A percentile compares a stretch with the other conserved stretches of the same genome.
These are phyloP conservation scores for Ahaetulla prasina DNA, from an alignment of 2,113 vertebrate species.

Conservation along the genomic window DNA sequence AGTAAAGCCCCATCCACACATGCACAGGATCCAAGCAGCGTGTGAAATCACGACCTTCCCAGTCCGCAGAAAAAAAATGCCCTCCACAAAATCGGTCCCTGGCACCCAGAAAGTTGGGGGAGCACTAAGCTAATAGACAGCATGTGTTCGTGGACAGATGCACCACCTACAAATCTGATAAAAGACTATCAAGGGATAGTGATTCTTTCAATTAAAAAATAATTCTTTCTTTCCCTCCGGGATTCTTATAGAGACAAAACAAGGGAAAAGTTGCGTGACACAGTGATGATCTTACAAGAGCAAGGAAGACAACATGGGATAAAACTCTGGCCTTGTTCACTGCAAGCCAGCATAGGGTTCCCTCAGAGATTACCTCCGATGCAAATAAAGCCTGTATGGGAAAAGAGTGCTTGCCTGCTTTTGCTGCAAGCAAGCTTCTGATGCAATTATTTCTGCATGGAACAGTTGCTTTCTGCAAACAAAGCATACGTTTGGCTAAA, in stretches of 20 bases:
- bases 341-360: background rate
- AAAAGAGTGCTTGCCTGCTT: background rate
- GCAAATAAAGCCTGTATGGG: background rate
- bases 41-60: background rate
- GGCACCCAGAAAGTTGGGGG: background rate
- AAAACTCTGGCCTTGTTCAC: no score
- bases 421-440: background rate
- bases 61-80: background rate
- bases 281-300: background rate
- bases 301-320: background rate
- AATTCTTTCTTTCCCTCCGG: background rate
- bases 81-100: background rate
- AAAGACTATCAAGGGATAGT: background rate
- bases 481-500: background rate
- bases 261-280: background rate
- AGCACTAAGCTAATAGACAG: background rate
- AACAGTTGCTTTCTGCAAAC: conserved; percentile 5
- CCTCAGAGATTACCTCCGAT: background rate
- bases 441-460: conserved; percentile 12
- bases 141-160: background rate
- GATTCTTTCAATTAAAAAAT: background rate
- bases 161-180: background rate
- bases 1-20: background rate
- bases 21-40: background rate
- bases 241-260: background rate